Evolutionary conservation across 2,888 invertebrate genomes (phyloP).

Genomic region (Meganola albula): DNA sequence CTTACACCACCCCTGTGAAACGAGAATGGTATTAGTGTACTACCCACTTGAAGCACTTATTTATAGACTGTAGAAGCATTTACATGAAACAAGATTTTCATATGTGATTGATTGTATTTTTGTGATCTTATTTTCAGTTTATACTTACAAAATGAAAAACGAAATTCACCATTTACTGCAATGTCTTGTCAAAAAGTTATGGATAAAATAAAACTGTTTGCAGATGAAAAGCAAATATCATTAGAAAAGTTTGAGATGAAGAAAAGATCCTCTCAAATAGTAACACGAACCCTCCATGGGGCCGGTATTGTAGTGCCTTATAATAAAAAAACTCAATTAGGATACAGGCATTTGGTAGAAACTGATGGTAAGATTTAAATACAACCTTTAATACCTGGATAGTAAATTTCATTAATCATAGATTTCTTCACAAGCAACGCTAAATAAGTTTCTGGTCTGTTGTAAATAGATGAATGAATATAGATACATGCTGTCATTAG

Average conservation of each 20-base stretch:
- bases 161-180: conserved; percentile 81
- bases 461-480: no score
- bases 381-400: no score
- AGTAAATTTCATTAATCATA: no score
- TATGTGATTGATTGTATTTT: no score
- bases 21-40: no score
- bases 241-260: conserved; percentile 78
- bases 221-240: conserved; percentile 77
- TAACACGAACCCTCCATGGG: conserved; percentile 86
- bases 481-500: no score
- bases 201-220: conserved; percentile 79
- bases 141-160: conserved; percentile 73
- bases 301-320: conserved; percentile 92
- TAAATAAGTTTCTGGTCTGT: no score
- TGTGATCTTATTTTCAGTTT: conserved; percentile 62
- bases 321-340: conserved; percentile 87
- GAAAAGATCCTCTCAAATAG: conserved; percentile 78
- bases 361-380: conserved; percentile 77
- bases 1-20: no score
- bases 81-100: no score
- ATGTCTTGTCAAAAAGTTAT: conserved; percentile 77
- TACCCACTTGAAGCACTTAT: no score
- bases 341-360: conserved; percentile 87
- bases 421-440: no score
- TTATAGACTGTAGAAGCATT: no score